phyloP scores from a whole-genome alignment of 2,888 invertebrate genomes.

The Hyposoter dolosus region DNA sequence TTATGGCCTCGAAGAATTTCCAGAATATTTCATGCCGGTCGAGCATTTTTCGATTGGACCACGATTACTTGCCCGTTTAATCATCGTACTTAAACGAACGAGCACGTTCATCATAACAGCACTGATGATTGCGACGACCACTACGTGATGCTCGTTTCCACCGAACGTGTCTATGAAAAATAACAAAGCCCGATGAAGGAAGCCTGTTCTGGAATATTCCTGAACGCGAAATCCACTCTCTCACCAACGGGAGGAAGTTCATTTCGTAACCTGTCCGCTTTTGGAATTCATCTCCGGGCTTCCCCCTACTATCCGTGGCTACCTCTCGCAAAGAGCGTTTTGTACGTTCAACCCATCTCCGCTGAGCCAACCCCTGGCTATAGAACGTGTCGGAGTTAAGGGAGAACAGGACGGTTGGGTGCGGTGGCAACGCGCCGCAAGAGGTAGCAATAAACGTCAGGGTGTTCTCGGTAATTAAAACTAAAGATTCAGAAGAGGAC shows the following conservation, averaged over 20 bases:
- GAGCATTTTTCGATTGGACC: not conserved
- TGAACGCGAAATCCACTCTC: slow-evolving; percentile 37
- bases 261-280: slow-evolving; percentile 79
- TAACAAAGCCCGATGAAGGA: slow-evolving; percentile 69
- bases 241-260: slow-evolving; percentile 73
- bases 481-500: slow-evolving; percentile 79
- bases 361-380: slow-evolving; percentile 42
- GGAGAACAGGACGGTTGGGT: slow-evolving; percentile 37
- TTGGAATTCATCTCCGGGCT: slow-evolving; percentile 79
- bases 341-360: slow-evolving; percentile 49
- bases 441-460: slow-evolving; percentile 84
- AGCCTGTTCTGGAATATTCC: slow-evolving; percentile 52
- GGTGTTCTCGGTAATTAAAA: slow-evolving; percentile 82
- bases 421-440: slow-evolving; percentile 75
- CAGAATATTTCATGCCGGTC: too few species aligned
- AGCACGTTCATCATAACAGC: slow-evolving; percentile 3
- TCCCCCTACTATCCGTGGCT: slow-evolving; percentile 65
- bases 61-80: not conserved
- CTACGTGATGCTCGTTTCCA: slow-evolving; percentile 31
- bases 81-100: not conserved
- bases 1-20: too few species aligned
- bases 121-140: slow-evolving; percentile 58
- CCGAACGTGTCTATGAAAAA: slow-evolving; percentile 74
- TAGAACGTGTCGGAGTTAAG: slow-evolving; percentile 33
- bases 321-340: slow-evolving; percentile 62